Evolutionary conservation across 2,888 invertebrate genomes (phyloP), one percentile per base, ranked within the genome.

Genomic region (Linyphia triangularis): DNA sequence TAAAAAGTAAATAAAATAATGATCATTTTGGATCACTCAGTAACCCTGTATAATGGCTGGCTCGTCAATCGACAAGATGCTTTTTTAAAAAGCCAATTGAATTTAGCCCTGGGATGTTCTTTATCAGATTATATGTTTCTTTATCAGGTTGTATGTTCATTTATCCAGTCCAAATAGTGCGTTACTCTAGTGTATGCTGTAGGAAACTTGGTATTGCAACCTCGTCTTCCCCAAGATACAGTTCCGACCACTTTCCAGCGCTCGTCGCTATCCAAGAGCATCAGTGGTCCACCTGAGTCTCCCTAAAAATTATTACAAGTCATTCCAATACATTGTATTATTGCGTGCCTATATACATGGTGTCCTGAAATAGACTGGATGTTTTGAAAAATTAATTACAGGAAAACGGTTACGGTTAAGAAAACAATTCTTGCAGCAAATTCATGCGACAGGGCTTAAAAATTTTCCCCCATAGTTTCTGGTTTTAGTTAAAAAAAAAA

Each of bases 101-200:
- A 63, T 16, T 13, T 13, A 22, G 40, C 40, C 40, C 13, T 40
- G 13, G n/a, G 5, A 7, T 13, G 5, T 16, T 19, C 16, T 4
- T 5, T 2, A 37, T 37, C 37, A 69, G 1, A 19, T 13, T 19
- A 22, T 6, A 19, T 69, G 67, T 37, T 69, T 24, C 40, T 57
- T 69, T 19, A 88, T 88, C 97, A 97, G 7, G 10, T 51, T 0
- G 84, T 51, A 26, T 86, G 86, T 26, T 75, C 22, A 24, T 61
- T 78, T 16, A 88, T 88, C 97, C 97, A 98, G 37, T 97, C 96
- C 75, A 97, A 97, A 92, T 97, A 98, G 93, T 97, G 97, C 57
- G 97, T 97, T 93, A 98, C 97, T 92, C 98, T 94, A 26, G 98
- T 98, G 92, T 97, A 98, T 77, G 98, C 98, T 0, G 98, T 98